Base-by-base conservation (phyloP, 2,113 vertebrate genomes). In the Hucho hucho region DNA sequence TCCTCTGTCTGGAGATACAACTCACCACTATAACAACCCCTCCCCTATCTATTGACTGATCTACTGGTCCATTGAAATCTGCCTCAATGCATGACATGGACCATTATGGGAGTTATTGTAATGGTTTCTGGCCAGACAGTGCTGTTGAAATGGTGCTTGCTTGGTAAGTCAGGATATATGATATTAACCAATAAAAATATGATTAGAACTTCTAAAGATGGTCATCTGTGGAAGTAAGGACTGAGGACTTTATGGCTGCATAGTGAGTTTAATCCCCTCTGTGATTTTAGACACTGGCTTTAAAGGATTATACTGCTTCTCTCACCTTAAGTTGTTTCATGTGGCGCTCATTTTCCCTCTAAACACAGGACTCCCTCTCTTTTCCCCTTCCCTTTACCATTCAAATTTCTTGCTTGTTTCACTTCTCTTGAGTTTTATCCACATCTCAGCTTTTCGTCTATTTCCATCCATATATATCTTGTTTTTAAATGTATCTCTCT, bases 131-230 rank as follows among this genome's bases (percentile, higher is more conserved):
- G 11, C 32, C 67, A 69, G 25, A 59, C 3, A 28, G 24, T 22
- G 5, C 43, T 69, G 6, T 32, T 69, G 20, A 53, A 46, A 47
- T 11, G 24, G 56, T 64, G 32, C 68, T 13, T 49, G 58, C 25
- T 25, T 28, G 20, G 37, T 22, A 53, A 26, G 37, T 64, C 69
- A 76, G 69, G 75, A 71, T n/a, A 71, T 53, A 76, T 71, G 18
- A 59, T 59, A 59, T n/a, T 64, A 47, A 47, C 5, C 24, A 63
- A 26, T 20, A 13, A 32, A 58, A 13, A 72, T 18, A 72, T 67
- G 59, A 66, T 46, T 56, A 26, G 29, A 29, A 24, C 47, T 13
- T 65, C 25, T 20, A 37, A 56, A 70, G 63, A 25, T 13, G 18
- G 22, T 43, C 18, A 63, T 4, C 6, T 24, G 29, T 58, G 32